Evolutionary conservation across 2,888 invertebrate genomes (phyloP).

Genomic region (Diachrysia chrysitis): DNA sequence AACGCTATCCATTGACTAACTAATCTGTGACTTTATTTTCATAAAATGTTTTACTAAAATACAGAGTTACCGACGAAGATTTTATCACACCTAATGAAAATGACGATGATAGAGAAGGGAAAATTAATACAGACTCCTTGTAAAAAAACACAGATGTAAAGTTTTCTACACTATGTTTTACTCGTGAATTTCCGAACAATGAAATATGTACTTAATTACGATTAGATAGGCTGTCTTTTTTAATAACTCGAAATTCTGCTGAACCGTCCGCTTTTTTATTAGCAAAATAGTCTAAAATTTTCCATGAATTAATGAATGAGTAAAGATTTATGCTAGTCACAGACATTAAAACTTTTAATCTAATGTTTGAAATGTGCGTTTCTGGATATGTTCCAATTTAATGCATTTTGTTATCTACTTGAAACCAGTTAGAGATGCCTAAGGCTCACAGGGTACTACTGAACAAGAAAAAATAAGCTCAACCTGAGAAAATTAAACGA

Average conservation of each 20-base stretch:
- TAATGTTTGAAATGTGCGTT: constrained; percentile 14
- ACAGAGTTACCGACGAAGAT: neutral
- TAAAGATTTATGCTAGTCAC: neutral
- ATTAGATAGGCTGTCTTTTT: no score
- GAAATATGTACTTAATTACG: no score
- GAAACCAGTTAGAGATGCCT: neutral
- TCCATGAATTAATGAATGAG: neutral
- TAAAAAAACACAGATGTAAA: no score
- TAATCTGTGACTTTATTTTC: neutral
- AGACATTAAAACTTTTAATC: constrained; percentile 3
- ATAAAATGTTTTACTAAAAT: neutral
- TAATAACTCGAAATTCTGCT: no score
- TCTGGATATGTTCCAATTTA: constrained; percentile 35
- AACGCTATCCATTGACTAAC: neutral
- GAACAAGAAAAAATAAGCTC: no score
- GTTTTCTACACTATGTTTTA: no score
- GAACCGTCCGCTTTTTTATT: neutral
- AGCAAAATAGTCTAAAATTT: neutral
- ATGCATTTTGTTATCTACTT: constrained; percentile 9
- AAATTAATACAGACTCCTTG: neutral
- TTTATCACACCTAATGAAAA: neutral
- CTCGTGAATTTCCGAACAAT: no score
- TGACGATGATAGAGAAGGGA: neutral
- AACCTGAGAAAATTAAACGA: neutral
- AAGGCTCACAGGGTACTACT: neutral